Evolutionary conservation across 2,113 vertebrate species (phyloP), one percentile per base, ranked within the genome.

Genomic region (Clupea harengus): DNA sequence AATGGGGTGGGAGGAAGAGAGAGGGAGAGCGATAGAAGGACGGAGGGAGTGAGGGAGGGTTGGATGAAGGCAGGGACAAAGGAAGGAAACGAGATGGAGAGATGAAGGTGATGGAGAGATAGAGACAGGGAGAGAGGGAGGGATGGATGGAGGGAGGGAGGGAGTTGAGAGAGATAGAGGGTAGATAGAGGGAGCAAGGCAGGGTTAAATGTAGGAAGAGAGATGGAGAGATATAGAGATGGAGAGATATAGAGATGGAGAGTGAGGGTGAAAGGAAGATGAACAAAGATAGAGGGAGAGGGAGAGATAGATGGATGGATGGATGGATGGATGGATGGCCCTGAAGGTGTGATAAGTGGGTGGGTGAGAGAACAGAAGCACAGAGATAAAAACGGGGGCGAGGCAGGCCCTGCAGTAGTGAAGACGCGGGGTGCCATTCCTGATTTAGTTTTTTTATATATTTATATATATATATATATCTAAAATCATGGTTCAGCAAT

Each of bases 21-120:
- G 50, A 45, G 54, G 82, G 75, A 39, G 18, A 83, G 54, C 78
- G 89, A 85, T 81, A 88, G 89, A 88, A 82, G 81, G 86, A 85
- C 80, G 45, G 81, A 78, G 81, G 86, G 67, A 75, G 67, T 39
- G 25, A 39, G 67, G 4, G 25, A 75, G 11, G 13, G 67, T 22
- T 5, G 18, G 47, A 49, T 8, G 47, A 6, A 49, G 47, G 47
- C 7, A 49, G 47, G 47, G 47, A 49, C 47, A 49, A 49, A 49
- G 47, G 47, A 49, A 49, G 47, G 47, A 49, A 49, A 49, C 39
- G 2, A 49, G 47, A 49, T 57, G 22, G 78, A 46, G 75, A 57
- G 17, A 46, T 75, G 64, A 57, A 6, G 6, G 85, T 25, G 75
- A 75, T 20, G 9, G 8, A 15, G 78, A 82, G 89, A 86, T 81